Evolutionary conservation across 2,888 invertebrate species (phyloP), one percentile per base, ranked within the genome.

Genomic region (Opisthograptis luteolata): DNA sequence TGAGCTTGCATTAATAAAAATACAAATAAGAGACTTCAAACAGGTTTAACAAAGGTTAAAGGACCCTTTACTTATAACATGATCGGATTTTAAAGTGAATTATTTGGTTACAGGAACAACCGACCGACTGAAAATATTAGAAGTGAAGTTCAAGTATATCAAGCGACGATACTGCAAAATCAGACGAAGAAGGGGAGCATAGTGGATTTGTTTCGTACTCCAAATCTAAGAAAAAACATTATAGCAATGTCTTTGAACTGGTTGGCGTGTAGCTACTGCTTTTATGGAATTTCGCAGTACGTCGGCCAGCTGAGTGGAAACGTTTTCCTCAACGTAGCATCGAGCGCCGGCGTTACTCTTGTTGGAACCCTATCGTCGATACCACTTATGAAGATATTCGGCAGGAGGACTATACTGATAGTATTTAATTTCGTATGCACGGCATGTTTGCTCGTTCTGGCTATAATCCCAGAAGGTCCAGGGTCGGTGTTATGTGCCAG

Each of bases 241-340:
- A 70, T 95, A 2, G 93, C 92, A 19, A 94, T 96, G 83, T 92
- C 93, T 35, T 94, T 94, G 64, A 94, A 94, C 70, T 97, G 96
- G 97, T 79, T 95, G 24, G 93, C 95, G 0, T 95, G 96, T 53
- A 96, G 96, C 31, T 93, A 97, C 58, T 90, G 88, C 61, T 90
- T 89, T 79, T 98, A 96, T 71, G 97, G 97, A 0, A 93, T 97
- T 17, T 94, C 96, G 0, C 96, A 97, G 73, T 96, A 95, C 73
- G 93, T 96, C 28, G 95, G 95, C 0, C 94, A 95, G 70, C 84
- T 96, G 22, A 94, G 94, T 27, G 97, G 96, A 1, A 91, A 96
- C 68, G 94, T 95, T 36, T 97, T 97, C 73, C 51, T 95, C 1
- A 97, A 97, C 73, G 96, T 97, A 14, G 94, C 96, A 5, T 85